Base-by-base conservation (phyloP, 2,797 vertebrate species). In the Ptychobarbus kaznakovi region DNA sequence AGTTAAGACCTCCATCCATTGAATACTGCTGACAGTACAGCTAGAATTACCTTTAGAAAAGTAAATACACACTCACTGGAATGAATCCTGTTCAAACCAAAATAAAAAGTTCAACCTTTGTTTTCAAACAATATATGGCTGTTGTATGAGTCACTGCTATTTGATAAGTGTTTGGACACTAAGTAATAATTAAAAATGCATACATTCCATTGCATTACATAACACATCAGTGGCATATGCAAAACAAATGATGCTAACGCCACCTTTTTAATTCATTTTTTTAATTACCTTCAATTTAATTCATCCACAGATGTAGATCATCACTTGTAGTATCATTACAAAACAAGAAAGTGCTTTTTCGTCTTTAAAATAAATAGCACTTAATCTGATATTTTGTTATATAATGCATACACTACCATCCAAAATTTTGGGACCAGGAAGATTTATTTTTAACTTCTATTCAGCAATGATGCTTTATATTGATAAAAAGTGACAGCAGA, bases 21-120 rank as follows among this genome's bases (percentile, higher is more conserved):
- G 49, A 78, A 69, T 78, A 42, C 65, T 32, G 65, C 82, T 84
- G 74, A 84, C 63, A 78, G 32, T 6, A 76, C 28, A 16, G 73
- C n/a, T 76, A 53, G 61, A 66, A 76, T 66, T 83, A 53, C 46
- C 58, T 83, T 53, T 42, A 28, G 16, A 68, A 76, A 66, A 76
- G 63, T 76, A 40, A 83, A 66, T 51, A 49, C 58, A 76, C 72
- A 65, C 51, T 5, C 13, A 58, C 32, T 70, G 6, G 22, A 53
- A 53, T 15, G 65, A 73, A 82, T 32, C 53, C 16, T 10, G 6
- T 40, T 40, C 38, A 73, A 22, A 53, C 4, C 68, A 44, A 72
- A 72, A 72, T 72, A n/a, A 38, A 38, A 82, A 74, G 25, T 73
- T 15, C 20, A 42, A 32, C 20, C 40, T 46, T 18, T n/a, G 12